Evolutionary conservation across 2,113 vertebrate genomes (phyloP).

Genomic region (Myiozetetes cayanensis): DNA sequence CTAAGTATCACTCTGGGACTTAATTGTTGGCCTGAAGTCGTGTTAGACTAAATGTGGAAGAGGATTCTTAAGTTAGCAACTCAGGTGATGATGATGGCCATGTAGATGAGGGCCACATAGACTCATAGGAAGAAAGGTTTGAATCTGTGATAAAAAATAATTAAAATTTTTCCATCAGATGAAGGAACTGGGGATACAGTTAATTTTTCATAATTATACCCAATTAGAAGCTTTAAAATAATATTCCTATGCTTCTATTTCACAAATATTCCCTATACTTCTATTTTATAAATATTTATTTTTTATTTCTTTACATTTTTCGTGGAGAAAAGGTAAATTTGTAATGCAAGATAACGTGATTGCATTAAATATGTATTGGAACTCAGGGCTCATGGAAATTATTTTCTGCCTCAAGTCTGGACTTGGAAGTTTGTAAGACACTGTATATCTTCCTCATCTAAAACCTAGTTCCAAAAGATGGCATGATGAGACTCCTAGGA

Average conservation of each 20-base stretch:
- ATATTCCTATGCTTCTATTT: not conserved
- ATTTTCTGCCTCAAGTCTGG: not conserved
- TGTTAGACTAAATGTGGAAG: not conserved
- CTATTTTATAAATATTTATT: not conserved
- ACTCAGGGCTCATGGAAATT: not conserved
- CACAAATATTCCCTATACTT: not conserved
- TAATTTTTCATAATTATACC: not conserved
- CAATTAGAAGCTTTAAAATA: not conserved
- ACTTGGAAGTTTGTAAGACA: not conserved
- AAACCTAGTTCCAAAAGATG: not conserved
- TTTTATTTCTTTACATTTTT: not conserved
- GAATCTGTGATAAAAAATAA: not conserved
- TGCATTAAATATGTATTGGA: not conserved
- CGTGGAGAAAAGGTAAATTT: not conserved
- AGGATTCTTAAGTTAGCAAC: not conserved
- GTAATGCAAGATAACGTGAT: not conserved
- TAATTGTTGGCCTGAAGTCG: not conserved
- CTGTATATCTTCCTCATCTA: not conserved
- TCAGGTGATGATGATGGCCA: not conserved
- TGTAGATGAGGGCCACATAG: not conserved
- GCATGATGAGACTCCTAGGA: not conserved
- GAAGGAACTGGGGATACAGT: not conserved
- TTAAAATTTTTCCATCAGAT: not conserved
- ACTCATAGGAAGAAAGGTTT: not conserved
- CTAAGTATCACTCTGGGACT: not conserved